phyloP scores from a whole-genome alignment of 2,797 vertebrate species.

The Gastrophryne carolinensis region DNA sequence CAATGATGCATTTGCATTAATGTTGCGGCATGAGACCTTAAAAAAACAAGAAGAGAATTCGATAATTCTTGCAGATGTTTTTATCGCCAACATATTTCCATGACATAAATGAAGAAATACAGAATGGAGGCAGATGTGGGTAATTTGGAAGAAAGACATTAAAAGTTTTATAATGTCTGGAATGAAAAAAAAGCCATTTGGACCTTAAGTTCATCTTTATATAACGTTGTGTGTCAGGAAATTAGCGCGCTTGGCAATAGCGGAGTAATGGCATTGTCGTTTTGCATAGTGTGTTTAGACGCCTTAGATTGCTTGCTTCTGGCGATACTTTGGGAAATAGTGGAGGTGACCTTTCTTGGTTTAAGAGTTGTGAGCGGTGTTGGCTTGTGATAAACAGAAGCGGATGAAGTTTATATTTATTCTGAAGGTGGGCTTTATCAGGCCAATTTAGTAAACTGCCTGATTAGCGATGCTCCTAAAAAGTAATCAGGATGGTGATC shows the following conservation, averaged over 20 bases:
- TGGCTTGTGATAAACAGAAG: no score
- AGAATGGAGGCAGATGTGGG: constrained; percentile 44
- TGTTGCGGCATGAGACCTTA: constrained; percentile 4
- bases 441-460: no score
- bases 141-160: constrained; percentile 37
- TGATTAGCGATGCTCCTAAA: no score
- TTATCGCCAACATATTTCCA: constrained; percentile 41
- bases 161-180: constrained; percentile 33
- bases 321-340: constrained; percentile 11
- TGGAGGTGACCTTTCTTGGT: constrained; percentile 30
- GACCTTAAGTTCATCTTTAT: constrained; percentile 37
- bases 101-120: constrained; percentile 34
- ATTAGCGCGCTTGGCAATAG: constrained; percentile 18
- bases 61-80: constrained; percentile 44
- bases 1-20: constrained; percentile 42
- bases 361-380: neutral
- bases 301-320: constrained; percentile 13
- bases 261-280: constrained; percentile 19
- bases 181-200: constrained; percentile 34
- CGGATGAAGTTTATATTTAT: no score
- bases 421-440: no score
- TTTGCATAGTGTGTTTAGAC: constrained; percentile 20
- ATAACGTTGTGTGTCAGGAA: constrained; percentile 37
- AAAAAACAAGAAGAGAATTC: constrained; percentile 26
- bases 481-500: no score